Percentiles rank a stretch among this genome's conserved stretches.
Conservation (phyloP, 64 coral and sea anemone genomes). For the Acropora yongei region DNA sequence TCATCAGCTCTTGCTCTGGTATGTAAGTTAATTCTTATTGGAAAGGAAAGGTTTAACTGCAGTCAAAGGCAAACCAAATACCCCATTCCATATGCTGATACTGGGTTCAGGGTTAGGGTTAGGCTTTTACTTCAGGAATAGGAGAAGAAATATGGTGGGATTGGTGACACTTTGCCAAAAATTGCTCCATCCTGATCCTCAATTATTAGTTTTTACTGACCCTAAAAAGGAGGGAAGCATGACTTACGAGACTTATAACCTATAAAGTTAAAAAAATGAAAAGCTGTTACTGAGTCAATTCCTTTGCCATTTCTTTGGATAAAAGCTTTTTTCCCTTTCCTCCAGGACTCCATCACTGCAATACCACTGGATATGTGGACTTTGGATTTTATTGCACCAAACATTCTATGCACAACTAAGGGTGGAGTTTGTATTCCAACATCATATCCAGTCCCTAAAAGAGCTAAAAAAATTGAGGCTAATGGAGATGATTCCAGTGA, state of each 20-base stretch:
- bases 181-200: too few species aligned
- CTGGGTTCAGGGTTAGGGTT: too few species aligned
- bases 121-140: too few species aligned
- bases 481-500: conserved; percentile 37
- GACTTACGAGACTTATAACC: too few species aligned
- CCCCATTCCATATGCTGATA: too few species aligned
- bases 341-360: conserved; percentile 88
- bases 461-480: conserved; percentile 79
- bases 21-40: not conserved
- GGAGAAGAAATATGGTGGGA: too few species aligned
- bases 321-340: not conserved
- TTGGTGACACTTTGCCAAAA: too few species aligned
- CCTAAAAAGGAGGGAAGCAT: too few species aligned
- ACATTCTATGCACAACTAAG: conserved; percentile 79
- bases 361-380: conserved; percentile 90
- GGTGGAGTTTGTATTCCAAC: conserved; percentile 78
- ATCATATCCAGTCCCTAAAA: conserved; percentile 78
- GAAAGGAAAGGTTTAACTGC: not conserved
- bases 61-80: not conserved
- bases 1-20: conserved; percentile 81
- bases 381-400: conserved; percentile 85
- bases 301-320: not conserved
- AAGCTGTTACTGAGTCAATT: too few species aligned
- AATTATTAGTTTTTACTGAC: too few species aligned
- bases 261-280: too few species aligned